Evolutionary conservation across 2,797 vertebrate genomes (phyloP).

Genomic region (Sebastes minor): DNA sequence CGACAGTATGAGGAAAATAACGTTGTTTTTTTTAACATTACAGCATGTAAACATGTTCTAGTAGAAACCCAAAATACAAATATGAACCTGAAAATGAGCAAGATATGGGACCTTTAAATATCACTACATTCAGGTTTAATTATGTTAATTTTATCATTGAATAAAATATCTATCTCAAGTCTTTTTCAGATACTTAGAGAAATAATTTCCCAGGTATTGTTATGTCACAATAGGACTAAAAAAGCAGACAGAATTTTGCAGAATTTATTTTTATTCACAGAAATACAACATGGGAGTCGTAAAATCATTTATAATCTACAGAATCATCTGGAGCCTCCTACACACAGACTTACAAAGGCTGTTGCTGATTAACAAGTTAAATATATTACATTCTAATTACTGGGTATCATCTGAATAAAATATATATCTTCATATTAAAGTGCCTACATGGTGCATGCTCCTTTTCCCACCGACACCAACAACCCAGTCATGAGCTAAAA

Average conservation of each 20-base stretch:
- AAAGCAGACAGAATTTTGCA: background rate
- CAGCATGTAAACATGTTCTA: too few relatives aligned
- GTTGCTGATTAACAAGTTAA: conserved; percentile 7
- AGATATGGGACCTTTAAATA: background rate
- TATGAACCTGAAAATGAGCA: too few relatives aligned
- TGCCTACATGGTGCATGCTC: conserved; percentile 32
- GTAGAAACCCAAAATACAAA: too few relatives aligned
- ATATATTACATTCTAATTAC: conserved; percentile 23
- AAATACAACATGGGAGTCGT: conserved; percentile 24
- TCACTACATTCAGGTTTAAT: background rate
- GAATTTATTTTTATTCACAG: conserved; percentile 45
- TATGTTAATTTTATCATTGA: background rate
- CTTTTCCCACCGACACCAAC: background rate
- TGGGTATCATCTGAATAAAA: conserved; percentile 38
- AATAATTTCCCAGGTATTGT: background rate
- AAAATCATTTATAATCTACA: conserved; percentile 9
- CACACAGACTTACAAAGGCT: background rate
- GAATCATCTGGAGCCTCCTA: background rate
- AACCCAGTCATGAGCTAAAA: background rate
- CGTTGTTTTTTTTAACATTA: fast-evolving
- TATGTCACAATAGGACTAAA: background rate
- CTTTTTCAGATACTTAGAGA: background rate
- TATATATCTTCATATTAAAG: conserved; percentile 48
- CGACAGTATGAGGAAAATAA: too few relatives aligned
- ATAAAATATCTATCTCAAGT: background rate